Evolutionary conservation across 2,797 vertebrate species (phyloP).

Genomic region (Remorina albescens): DNA sequence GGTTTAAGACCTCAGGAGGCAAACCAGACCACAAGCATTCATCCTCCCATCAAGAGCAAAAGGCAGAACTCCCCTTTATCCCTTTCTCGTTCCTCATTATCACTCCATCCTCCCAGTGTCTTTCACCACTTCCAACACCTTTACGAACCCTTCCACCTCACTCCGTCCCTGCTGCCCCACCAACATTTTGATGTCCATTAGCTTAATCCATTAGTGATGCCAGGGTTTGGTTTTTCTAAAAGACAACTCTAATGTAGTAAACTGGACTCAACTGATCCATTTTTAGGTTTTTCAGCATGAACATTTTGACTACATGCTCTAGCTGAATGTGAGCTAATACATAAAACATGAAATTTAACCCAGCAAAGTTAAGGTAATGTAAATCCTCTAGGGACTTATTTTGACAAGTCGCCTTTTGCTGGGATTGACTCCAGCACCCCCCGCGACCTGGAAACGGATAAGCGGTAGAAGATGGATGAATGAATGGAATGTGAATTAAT

Average conservation of each 20-base stretch:
- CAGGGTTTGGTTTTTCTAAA: conserved; percentile 9
- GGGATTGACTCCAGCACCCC: too few relatives aligned
- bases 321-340: too few relatives aligned
- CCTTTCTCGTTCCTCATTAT: conserved; percentile 28
- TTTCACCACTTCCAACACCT: conserved; percentile 30
- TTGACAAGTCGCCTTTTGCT: too few relatives aligned
- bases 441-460: too few relatives aligned
- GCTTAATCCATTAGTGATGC: conserved; percentile 35
- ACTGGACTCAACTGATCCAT: too few relatives aligned
- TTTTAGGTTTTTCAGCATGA: neutral
- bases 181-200: conserved; percentile 25
- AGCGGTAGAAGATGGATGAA: too few relatives aligned
- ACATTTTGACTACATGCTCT: neutral
- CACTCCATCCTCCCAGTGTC: conserved; percentile 27
- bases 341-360: neutral
- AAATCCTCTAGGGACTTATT: too few relatives aligned
- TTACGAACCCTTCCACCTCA: conserved; percentile 1
- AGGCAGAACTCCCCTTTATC: conserved; percentile 42
- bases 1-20: conserved; percentile 60
- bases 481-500: neutral
- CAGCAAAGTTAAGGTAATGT: neutral
- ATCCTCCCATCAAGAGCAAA: conserved; percentile 56
- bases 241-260: too few relatives aligned
- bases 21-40: conserved; percentile 70
- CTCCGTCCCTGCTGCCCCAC: neutral